Percentiles rank a stretch among this genome's conserved stretches.
Evolutionary conservation across 1,140 invertebrate genomes (phyloP).

Genomic region (Plodia interpunctella): DNA sequence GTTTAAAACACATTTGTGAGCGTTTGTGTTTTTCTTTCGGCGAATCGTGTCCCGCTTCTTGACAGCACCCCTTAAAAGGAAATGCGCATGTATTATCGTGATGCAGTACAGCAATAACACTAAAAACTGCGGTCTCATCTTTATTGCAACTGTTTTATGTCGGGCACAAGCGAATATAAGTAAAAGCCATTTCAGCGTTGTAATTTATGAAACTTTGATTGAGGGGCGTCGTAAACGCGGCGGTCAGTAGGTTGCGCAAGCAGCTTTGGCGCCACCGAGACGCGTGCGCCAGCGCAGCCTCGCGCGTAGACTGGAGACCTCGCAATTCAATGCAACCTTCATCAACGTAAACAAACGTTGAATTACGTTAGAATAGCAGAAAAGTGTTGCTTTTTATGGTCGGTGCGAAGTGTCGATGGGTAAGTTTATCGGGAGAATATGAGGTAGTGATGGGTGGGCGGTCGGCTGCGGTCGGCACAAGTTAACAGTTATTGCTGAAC

Average conservation of each 20-base stretch:
- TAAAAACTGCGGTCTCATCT: slow-evolving; percentile 62
- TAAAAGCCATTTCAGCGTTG: slow-evolving; percentile 43
- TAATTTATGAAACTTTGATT: slow-evolving; percentile 46
- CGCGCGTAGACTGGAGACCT: slow-evolving; percentile 67
- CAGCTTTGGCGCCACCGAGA: slow-evolving; percentile 65
- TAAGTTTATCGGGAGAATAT: neutral
- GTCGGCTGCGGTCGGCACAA: slow-evolving; percentile 26
- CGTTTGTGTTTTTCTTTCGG: slow-evolving; percentile 63
- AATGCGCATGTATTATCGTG: slow-evolving; percentile 45
- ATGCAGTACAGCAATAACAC: slow-evolving; percentile 55
- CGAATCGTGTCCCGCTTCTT: slow-evolving; percentile 53
- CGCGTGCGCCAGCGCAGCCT: slow-evolving; percentile 69
- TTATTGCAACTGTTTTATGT: slow-evolving; percentile 39
- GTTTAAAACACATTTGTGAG: slow-evolving; percentile 68
- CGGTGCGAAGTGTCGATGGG: slow-evolving; percentile 14
- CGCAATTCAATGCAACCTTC: slow-evolving; percentile 73
- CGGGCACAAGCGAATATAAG: slow-evolving; percentile 24
- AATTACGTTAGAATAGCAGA: slow-evolving; percentile 45
- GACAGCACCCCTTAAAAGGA: slow-evolving; percentile 45
- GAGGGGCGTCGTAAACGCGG: slow-evolving; percentile 48
- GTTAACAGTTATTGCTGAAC: slow-evolving; percentile 70
- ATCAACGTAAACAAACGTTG: slow-evolving; percentile 68
- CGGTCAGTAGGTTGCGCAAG: slow-evolving; percentile 57
- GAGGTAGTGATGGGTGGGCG: too few relatives aligned
- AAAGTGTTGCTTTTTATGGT: slow-evolving; percentile 9